Percentiles rank a stretch among this genome's conserved stretches.
Conservation (phyloP, 2,797 vertebrate genomes). For the Masticophis lateralis region DNA sequence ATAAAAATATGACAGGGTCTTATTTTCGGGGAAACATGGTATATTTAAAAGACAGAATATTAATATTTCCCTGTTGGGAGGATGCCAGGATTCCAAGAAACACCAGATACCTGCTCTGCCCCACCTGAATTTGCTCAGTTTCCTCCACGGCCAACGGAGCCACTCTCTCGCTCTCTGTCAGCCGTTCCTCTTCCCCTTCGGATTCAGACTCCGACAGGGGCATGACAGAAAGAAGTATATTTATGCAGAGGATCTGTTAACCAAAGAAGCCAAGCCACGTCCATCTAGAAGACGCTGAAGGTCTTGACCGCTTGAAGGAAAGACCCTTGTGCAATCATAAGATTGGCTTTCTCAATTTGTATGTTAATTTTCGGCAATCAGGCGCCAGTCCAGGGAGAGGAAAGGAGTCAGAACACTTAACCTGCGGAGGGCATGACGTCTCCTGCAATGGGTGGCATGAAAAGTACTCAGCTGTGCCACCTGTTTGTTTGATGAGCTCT, state of each 20-base stretch:
- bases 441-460: background rate
- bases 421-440: fast-evolving
- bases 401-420: background rate
- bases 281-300: background rate
- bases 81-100: no score
- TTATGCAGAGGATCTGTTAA: background rate
- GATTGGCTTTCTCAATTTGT: background rate
- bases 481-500: background rate
- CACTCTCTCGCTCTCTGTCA: no score
- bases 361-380: conserved; percentile 29
- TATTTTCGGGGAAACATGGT: no score
- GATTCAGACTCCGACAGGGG: no score
- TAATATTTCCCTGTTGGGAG: no score
- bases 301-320: background rate
- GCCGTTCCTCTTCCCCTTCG: no score
- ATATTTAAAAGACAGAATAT: no score
- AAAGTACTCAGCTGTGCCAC: background rate
- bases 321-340: conserved; percentile 30
- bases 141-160: no score
- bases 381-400: background rate
- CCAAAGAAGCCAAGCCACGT: background rate
- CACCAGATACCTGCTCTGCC: no score
- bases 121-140: no score
- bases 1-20: no score
- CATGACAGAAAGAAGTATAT: background rate